phyloP scores from a whole-genome alignment of 2,113 vertebrate species.

The Psettodes erumei region DNA sequence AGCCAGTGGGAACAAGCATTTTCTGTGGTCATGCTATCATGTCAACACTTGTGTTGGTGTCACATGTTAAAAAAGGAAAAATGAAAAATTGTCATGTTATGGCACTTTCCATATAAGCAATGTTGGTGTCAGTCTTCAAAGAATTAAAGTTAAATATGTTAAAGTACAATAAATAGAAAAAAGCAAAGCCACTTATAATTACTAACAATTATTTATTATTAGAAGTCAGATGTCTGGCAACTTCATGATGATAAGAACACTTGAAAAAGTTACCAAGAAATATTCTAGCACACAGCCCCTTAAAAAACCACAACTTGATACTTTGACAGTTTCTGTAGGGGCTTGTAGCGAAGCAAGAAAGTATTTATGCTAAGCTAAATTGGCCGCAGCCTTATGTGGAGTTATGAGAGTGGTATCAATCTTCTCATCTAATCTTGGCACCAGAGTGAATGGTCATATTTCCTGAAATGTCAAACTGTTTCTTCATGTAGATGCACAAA shows the following conservation, averaged over 20 bases:
- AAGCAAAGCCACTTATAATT: no score
- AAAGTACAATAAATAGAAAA: no score
- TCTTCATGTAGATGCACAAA: neutral
- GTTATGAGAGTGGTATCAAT: neutral
- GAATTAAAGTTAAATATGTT: neutral
- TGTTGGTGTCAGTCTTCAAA: neutral
- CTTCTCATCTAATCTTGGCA: conserved; percentile 8
- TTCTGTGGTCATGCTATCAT: neutral
- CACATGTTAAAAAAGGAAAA: no score
- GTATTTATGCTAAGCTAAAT: neutral
- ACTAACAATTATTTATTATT: no score
- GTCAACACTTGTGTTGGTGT: neutral
- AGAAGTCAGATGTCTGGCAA: no score
- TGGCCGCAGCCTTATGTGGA: neutral
- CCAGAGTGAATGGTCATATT: neutral
- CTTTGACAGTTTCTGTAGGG: neutral
- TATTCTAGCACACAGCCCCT: no score
- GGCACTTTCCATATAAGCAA: neutral
- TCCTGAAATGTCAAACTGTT: conserved; percentile 6
- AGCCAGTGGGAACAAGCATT: neutral
- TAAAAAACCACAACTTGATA: no score
- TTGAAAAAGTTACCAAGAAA: no score
- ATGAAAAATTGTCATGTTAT: no score
- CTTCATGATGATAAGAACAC: no score
- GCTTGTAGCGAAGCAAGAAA: no score